phyloP scores from a whole-genome alignment of 1,140 invertebrate species.

The Panulirus ornatus region DNA sequence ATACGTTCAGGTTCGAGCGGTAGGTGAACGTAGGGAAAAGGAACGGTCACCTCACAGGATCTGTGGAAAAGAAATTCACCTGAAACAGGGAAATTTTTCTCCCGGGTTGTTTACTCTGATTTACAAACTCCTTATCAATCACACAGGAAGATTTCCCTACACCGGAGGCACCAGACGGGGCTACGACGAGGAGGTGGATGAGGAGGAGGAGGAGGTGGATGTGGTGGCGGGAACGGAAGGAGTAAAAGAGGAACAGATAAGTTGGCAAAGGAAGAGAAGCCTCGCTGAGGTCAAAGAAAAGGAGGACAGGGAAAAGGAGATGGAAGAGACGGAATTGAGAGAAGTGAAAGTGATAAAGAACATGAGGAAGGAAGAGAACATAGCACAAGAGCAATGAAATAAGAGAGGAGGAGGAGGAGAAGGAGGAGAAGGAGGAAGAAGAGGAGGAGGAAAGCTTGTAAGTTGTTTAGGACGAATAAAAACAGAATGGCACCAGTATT shows the following conservation, averaged over 20 bases:
- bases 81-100: conserved; percentile 31
- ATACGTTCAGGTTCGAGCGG: background rate
- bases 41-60: background rate
- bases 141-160: conserved; percentile 16
- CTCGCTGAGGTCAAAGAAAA: background rate
- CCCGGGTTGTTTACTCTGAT: conserved; percentile 37
- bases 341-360: too few species aligned
- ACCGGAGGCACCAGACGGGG: background rate
- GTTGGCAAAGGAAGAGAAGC: background rate
- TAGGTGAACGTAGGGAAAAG: background rate
- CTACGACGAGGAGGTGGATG: background rate
- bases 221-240: background rate
- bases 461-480: too few species aligned
- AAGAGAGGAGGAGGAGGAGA: background rate
- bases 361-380: too few species aligned
- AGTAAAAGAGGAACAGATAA: background rate
- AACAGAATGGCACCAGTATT: too few species aligned
- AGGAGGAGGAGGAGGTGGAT: too few species aligned
- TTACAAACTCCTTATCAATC: conserved; percentile 56
- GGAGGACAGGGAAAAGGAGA: too few species aligned
- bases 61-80: background rate
- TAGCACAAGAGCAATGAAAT: too few species aligned
- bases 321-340: background rate
- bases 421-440: background rate
- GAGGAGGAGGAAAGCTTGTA: too few species aligned